Conservation (phyloP, 2,113 vertebrate species). For the Natator depressus region DNA sequence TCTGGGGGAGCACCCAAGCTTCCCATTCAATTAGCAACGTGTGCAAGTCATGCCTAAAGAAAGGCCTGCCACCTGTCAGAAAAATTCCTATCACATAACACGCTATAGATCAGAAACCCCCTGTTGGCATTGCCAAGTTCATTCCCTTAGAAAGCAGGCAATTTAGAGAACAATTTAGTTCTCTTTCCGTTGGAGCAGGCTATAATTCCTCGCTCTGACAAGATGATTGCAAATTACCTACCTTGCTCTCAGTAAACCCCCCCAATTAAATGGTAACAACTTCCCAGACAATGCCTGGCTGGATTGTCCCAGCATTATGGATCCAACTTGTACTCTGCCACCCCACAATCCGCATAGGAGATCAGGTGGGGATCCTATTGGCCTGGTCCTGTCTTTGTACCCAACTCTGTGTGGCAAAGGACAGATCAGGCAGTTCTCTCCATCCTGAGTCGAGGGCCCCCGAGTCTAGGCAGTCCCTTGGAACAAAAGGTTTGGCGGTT, state of each 20-base stretch:
- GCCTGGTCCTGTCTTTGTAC: fast-evolving
- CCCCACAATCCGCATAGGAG: not conserved
- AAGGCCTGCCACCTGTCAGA: not conserved
- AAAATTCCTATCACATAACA: not conserved
- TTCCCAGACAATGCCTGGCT: not conserved
- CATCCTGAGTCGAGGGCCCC: not conserved
- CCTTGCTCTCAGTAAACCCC: not conserved
- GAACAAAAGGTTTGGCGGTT: slow-evolving; percentile 45
- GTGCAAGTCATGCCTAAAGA: not conserved
- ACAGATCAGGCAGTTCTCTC: not conserved
- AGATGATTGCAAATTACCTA: not conserved
- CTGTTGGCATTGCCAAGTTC: fast-evolving
- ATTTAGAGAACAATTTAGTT: fast-evolving
- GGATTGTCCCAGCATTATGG: not conserved
- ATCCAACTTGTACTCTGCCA: not conserved
- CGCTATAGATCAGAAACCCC: fast-evolving
- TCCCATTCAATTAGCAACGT: fast-evolving
- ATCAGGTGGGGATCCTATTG: fast-evolving
- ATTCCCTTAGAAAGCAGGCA: not conserved
- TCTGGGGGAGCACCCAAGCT: fast-evolving
- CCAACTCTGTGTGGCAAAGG: not conserved
- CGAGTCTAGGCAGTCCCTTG: fast-evolving
- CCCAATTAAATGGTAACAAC: not conserved
- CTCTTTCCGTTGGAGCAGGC: fast-evolving
- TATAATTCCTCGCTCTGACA: not conserved